Conservation (phyloP, 2,113 vertebrate species). For the Naja naja region DNA sequence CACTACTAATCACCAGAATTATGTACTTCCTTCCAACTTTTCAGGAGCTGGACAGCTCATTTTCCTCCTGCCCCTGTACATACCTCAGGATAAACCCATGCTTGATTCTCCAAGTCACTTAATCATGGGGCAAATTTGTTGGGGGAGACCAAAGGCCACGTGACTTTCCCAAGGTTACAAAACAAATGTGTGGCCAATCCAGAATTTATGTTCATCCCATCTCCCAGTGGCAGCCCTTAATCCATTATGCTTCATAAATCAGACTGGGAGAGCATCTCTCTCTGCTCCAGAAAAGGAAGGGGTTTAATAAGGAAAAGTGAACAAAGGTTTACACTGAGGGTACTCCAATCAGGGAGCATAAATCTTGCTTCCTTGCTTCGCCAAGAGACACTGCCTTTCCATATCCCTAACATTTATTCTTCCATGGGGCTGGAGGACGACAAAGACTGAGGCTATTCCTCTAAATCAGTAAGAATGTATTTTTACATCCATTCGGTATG, state of each 20-base stretch:
- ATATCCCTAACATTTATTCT: neutral
- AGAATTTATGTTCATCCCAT: neutral
- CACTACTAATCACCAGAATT: neutral
- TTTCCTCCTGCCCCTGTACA: neutral
- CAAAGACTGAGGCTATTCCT: neutral
- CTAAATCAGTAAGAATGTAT: neutral
- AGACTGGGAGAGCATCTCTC: neutral
- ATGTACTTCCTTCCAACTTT: neutral
- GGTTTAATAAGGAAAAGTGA: neutral
- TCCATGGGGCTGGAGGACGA: neutral
- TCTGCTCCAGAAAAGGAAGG: neutral
- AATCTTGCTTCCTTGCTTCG: neutral
- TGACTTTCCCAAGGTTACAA: conserved; percentile 24
- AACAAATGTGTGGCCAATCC: neutral
- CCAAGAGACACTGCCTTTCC: neutral
- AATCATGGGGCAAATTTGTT: neutral
- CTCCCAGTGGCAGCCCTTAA: neutral
- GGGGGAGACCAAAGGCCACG: neutral
- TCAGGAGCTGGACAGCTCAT: neutral
- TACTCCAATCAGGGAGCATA: neutral
- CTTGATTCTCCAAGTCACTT: neutral
- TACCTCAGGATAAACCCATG: neutral
- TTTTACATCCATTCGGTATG: neutral
- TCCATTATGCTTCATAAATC: neutral
- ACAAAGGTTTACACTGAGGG: neutral